Base-by-base conservation (phyloP, 2,888 invertebrate species). In the Lysandra coridon region DNA sequence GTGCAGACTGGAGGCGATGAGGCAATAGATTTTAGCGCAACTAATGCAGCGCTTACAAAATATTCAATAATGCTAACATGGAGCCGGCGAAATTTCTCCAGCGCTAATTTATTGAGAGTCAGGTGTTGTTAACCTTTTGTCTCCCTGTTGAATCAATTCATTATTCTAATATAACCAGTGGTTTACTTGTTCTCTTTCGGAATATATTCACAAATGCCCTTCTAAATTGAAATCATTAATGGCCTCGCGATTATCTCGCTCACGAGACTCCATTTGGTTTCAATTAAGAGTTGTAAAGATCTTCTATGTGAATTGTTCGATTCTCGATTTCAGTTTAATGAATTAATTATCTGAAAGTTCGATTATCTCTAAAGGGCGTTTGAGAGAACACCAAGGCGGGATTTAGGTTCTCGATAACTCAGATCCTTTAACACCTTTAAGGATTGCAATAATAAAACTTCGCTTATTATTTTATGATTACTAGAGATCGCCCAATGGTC, bases 161-260 rank as follows among this genome's bases (percentile, higher is more conserved):
- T 92, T 92, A 90, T 82, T 80, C 82, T 81, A 81, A 82, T 83
- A 80, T 83, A 83, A 82, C 81, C 82, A 84, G 89, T 90, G 90
- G 86, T 85, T 84, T 90, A 91, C 90, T 86, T 87, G 84, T 84
- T 84, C 85, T 84, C 84, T 85, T 85, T 83, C 88, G 87, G 90
- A 90, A 89, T 90, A 88, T 89, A 93, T 92, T 91, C 92, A 92
- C 81, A 91, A 87, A 86, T 86, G 86, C 90, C 90, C 89, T 91
- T 92, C 92, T 92, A 92, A 93, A 92, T 90, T 90, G 90, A 90
- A 92, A 92, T 93, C 93, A 92, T 93, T 93, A 92, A 93, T 88
- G 89, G 88, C 84, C 81, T 83, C 85, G 85, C 88, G 94, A 94
- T 95, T 93, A 95, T 95, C 95, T 92, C 85, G 85, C 93, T 94